These are phyloP conservation scores for Eutrigla gurnardus DNA, from an alignment of 2,797 vertebrate species.

Conservation along the genomic window DNA sequence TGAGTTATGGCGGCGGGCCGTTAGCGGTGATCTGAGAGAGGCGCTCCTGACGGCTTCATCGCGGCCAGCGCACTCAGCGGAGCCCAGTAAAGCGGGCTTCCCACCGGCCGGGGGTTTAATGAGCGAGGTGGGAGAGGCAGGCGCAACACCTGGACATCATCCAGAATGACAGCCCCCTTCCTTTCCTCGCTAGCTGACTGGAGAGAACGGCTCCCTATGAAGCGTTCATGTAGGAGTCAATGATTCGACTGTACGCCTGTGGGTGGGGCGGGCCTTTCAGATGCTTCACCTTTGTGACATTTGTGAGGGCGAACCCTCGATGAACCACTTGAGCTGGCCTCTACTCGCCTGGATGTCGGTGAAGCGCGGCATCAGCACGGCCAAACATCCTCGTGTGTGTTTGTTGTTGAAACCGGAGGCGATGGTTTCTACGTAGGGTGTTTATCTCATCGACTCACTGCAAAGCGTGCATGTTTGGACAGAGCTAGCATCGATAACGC, in stretches of 20 bases:
- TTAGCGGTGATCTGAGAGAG: slow-evolving; percentile 41
- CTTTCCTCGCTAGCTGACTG: slow-evolving; percentile 20
- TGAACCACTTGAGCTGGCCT: slow-evolving; percentile 24
- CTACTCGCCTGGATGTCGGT: slow-evolving; percentile 11
- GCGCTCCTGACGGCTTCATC: slow-evolving; percentile 33
- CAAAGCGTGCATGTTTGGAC: slow-evolving; percentile 40
- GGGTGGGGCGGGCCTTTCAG: slow-evolving; percentile 26
- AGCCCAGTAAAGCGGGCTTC: slow-evolving; percentile 58
- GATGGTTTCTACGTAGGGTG: slow-evolving; percentile 48
- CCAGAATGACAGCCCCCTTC: slow-evolving; percentile 42
- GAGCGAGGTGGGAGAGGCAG: slow-evolving; percentile 45
- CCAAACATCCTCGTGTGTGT: slow-evolving; percentile 44
- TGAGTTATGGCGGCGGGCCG: slow-evolving; percentile 45
- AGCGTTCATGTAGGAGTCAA: background rate
- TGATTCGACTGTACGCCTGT: slow-evolving; percentile 6
- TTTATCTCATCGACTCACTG: slow-evolving; percentile 49
- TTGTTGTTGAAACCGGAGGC: slow-evolving; percentile 51
- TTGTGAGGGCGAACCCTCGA: slow-evolving; percentile 20
- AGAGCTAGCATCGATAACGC: slow-evolving; percentile 22
- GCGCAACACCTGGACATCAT: slow-evolving; percentile 61
- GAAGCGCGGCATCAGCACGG: slow-evolving; percentile 46
- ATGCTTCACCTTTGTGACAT: slow-evolving; percentile 28
- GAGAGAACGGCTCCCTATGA: slow-evolving; percentile 33
- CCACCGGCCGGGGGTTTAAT: slow-evolving; percentile 49
- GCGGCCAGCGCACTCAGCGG: slow-evolving; percentile 34